These are phyloP conservation scores for Falco punctatus DNA, from an alignment of 2,113 vertebrate species.

Conservation along the genomic window DNA sequence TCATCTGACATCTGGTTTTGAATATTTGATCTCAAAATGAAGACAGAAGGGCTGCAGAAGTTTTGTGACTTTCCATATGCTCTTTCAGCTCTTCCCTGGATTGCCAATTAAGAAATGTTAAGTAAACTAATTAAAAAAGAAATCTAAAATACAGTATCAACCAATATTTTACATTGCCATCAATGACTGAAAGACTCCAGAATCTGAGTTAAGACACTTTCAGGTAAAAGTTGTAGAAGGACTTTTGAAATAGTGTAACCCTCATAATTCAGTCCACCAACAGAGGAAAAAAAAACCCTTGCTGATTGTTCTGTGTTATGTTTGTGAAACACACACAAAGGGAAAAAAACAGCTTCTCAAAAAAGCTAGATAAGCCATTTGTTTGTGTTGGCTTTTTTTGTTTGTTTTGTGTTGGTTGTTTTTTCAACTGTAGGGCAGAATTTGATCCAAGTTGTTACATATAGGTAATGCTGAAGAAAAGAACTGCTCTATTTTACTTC, in stretches of 20 bases:
- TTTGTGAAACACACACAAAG: not conserved
- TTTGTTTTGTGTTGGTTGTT: not conserved
- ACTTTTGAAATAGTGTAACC: not conserved
- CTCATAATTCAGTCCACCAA: not conserved
- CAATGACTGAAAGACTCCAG: not conserved
- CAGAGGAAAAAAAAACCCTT: not conserved
- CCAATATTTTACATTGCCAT: not conserved
- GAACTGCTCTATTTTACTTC: not conserved
- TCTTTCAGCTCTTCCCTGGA: slow-evolving; percentile 19
- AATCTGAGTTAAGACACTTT: not conserved
- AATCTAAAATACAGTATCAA: not conserved
- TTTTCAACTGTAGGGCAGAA: not conserved
- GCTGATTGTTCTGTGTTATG: not conserved
- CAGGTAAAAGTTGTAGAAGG: not conserved
- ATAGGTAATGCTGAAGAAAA: not conserved
- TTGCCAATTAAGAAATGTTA: not conserved
- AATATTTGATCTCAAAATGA: not conserved
- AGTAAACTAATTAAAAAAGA: not conserved
- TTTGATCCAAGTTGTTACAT: not conserved
- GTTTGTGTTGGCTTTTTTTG: not conserved
- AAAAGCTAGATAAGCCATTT: not conserved
- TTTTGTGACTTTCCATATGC: not conserved
- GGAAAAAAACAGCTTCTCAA: not conserved
- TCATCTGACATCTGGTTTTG: not conserved
- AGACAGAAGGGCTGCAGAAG: not conserved